phyloP scores from a whole-genome alignment of 2,888 invertebrate genomes.

The Meandrusa payeni region DNA sequence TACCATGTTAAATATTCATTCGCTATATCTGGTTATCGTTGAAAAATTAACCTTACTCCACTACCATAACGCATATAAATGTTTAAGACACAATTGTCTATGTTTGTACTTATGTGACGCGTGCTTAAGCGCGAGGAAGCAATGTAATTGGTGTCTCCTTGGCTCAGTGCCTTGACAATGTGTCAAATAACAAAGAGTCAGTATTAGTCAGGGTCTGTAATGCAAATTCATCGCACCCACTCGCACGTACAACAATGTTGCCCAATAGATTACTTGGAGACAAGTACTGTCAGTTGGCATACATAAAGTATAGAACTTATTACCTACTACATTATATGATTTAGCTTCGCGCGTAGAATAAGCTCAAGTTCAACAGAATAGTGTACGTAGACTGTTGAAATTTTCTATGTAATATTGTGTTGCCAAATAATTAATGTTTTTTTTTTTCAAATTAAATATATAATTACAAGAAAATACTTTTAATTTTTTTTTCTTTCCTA shows the following conservation, averaged over 20 bases:
- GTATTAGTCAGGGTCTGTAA: constrained; percentile 54
- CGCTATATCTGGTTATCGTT: not conserved
- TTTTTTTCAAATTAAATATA: no score
- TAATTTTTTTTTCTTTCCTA: no score
- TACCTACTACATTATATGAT: no score
- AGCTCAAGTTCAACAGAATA: no score
- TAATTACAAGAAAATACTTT: no score
- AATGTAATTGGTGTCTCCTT: constrained; percentile 51
- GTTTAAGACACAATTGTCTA: not conserved
- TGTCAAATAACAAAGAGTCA: constrained; percentile 56
- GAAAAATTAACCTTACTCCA: not conserved
- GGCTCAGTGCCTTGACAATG: constrained; percentile 63
- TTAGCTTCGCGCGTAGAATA: no score
- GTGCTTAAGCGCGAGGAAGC: constrained; percentile 39
- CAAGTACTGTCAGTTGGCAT: constrained; percentile 20
- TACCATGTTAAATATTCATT: not conserved
- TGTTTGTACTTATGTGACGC: constrained; percentile 8
- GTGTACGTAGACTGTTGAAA: no score
- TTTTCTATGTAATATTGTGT: no score
- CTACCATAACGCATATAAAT: not conserved
- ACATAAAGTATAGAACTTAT: not conserved
- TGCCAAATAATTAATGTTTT: no score
- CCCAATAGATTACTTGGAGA: constrained; percentile 30
- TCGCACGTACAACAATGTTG: constrained; percentile 33
- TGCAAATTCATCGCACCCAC: constrained; percentile 60